Conservation (phyloP, 2,888 invertebrate species). For the Cryptocheilus praepositus region DNA sequence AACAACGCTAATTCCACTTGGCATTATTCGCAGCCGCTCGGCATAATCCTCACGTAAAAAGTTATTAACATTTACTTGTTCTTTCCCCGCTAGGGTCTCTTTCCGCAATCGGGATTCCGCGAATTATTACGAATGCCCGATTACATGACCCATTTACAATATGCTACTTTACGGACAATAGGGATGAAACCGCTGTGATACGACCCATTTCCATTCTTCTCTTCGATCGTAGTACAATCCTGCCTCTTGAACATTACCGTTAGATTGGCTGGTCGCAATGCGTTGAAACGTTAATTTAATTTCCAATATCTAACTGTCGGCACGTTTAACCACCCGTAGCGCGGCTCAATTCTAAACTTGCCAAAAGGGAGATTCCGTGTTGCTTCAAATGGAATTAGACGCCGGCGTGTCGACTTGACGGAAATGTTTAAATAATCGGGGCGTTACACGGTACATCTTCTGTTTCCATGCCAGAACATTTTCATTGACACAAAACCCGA, state of each 20-base stretch:
- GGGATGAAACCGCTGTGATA: slow-evolving; percentile 30
- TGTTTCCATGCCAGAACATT: no score
- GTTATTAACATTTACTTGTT: slow-evolving; percentile 8
- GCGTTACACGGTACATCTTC: no score
- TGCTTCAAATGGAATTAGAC: no score
- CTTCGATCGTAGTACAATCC: slow-evolving; percentile 7
- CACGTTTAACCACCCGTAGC: no score
- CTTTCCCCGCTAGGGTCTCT: slow-evolving; percentile 23
- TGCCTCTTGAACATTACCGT: not conserved
- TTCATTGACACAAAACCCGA: no score
- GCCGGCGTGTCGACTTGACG: no score
- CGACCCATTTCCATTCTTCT: slow-evolving; percentile 44
- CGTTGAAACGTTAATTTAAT: no score
- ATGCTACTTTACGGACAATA: slow-evolving; percentile 35
- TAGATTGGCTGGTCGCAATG: slow-evolving; percentile 4
- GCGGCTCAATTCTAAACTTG: no score
- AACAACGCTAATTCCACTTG: slow-evolving; percentile 1
- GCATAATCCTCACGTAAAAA: not conserved
- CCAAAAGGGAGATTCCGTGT: no score
- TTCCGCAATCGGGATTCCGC: not conserved
- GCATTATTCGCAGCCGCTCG: not conserved
- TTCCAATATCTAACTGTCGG: no score
- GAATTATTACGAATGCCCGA: slow-evolving; percentile 48
- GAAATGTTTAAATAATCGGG: no score
- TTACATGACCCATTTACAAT: slow-evolving; percentile 52